These are phyloP conservation scores for Brachyrhaphis roseni DNA, from an alignment of 2,797 vertebrate species.

Conservation along the genomic window DNA sequence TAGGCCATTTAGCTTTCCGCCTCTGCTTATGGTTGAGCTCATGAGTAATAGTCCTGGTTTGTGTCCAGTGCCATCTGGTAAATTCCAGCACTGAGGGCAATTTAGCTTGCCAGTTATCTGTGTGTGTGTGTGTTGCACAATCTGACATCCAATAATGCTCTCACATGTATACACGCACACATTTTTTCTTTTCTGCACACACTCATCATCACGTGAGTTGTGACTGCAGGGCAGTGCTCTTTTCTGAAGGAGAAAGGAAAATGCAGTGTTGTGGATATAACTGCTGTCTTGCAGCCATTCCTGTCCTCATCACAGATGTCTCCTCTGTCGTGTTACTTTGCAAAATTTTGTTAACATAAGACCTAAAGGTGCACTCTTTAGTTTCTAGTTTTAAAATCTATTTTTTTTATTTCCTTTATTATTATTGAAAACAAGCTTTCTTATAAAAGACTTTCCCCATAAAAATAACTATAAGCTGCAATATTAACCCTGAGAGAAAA, in stretches of 20 bases:
- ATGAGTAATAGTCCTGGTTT: conserved; percentile 54
- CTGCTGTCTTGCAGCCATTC: conserved; percentile 43
- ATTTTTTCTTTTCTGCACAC: conserved; percentile 11
- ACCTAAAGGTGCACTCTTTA: not conserved
- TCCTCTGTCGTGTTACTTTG: conserved; percentile 17
- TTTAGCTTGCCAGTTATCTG: conserved; percentile 63
- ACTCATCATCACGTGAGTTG: conserved; percentile 62
- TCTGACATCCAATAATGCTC: conserved; percentile 13
- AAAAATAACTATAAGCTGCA: not conserved
- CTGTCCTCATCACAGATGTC: conserved; percentile 18
- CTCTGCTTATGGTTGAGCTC: conserved; percentile 13
- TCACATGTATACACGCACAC: conserved; percentile 11
- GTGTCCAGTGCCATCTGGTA: conserved; percentile 72
- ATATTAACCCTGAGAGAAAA: not conserved
- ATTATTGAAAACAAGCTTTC: not conserved
- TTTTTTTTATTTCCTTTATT: too few relatives aligned
- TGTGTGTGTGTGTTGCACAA: conserved; percentile 19
- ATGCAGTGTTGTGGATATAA: conserved; percentile 55
- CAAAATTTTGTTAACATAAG: conserved; percentile 11
- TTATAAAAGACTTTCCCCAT: not conserved
- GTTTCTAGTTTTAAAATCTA: not conserved
- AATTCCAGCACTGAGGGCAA: conserved; percentile 69
- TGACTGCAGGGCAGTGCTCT: conserved; percentile 68
- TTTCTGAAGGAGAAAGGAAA: conserved; percentile 61
- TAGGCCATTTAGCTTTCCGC: not conserved